Evolutionary conservation across 2,888 invertebrate species (phyloP), one percentile per base, ranked within the genome.

Genomic region (Orthonevra nobilis): DNA sequence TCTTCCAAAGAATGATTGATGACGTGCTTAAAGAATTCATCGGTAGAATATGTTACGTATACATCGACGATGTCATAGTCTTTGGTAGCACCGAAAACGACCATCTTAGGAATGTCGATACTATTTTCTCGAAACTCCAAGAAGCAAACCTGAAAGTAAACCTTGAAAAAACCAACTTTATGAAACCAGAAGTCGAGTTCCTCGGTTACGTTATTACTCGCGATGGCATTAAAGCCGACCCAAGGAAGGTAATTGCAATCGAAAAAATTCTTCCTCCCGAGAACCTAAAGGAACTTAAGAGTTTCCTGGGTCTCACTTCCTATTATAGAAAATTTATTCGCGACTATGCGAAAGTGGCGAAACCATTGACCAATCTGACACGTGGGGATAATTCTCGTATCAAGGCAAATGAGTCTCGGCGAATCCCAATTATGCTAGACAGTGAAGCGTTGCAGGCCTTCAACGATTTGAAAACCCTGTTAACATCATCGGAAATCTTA

Each of bases 351-450:
- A n/a, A n/a, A n/a, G n/a, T n/a, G n/a, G n/a, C n/a, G n/a, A n/a
- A n/a, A n/a, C n/a, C n/a, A n/a, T n/a, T n/a, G n/a, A 83, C 81
- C 5, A 75, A 58, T 32, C 68, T 82, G 0, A 81, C 77, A 5
- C 63, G 81, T 46, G 70, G 73, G 7, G 68, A 66, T 42, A 81
- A 75, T 9, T 69, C 72, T 2, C 75, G 73, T 19, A 42, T 81
- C n/a, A 81, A 56, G 26, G 63, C 69, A 2, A 70, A 54, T 3
- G 70, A 74, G 12, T 81, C 81, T 1, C 75, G 23, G 40, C 81
- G 69, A 3, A 44, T 81, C 0, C 23, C 28, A 44, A 66, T 81
- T 5, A 30, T 9, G 2, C 30, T 40, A 17, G 17, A 17, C 17
- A 19, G 7, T 2, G 40, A 40, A n/a, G 40, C 15, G 9, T 19